Base-by-base conservation (phyloP, 2,113 vertebrate species). In the Ameiurus melas region DNA sequence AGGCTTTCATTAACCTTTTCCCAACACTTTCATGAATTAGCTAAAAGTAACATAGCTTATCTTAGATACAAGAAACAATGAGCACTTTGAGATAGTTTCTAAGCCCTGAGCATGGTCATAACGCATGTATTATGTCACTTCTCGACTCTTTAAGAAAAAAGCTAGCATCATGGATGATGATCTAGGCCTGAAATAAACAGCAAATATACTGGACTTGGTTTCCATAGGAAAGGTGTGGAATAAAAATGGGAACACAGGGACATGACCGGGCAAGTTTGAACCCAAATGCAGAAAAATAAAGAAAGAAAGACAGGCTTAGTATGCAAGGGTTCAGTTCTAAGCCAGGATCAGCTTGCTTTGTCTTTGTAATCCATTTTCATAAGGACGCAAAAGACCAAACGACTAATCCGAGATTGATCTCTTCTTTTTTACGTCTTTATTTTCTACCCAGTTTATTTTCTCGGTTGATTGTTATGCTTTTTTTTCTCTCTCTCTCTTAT, bases 171-270 rank as follows among this genome's bases (percentile, higher is more conserved):
- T 4, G 30, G 47, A 53, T 55, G 62, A 68, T 30, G 19, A 79
- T 68, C 77, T 22, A 25, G 43, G 10, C 58, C 19, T 80, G 62
- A 79, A 58, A n/a, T 0, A 27, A n/a, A 47, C 47, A 47, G 70
- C 19, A 33, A 84, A 57, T 84, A 43, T 66, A 53, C 25, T 64
- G n/a, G 6, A 17, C 7, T 75, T 89, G 0, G 64, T 66, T 86
- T 86, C 60, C 62, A 87, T 79, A 78, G 85, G 43, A 89, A 89
- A 90, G 90, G 90, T 77, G 88, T 89, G 90, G 79, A 86, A 33
- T 55, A 79, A 68, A 89, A 51, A 85, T 83, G 75, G 73, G 39
- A 47, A 78, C 83, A 60, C 9, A 4, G 33, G 39, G 62, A 60
- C 87, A 47, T 60, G 85, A 87, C 53, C 33, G 19, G 53, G 58